Percentiles rank a stretch among this genome's conserved stretches.
Conservation (phyloP, 2,113 vertebrate genomes). For the Mixornis gularis region DNA sequence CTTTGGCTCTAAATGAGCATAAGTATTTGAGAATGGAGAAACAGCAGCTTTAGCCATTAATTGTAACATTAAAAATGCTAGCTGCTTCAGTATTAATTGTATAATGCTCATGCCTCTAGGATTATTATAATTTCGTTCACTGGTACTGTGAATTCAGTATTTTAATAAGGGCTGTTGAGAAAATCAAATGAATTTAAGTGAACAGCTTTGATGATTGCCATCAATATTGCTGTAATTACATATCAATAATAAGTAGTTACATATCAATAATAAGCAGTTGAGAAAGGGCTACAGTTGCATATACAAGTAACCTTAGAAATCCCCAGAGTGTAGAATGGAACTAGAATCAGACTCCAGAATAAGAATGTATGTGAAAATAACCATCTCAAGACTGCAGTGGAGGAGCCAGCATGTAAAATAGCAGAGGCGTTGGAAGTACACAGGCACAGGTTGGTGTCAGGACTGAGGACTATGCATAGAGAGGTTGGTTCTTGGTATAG, state of each 20-base stretch:
- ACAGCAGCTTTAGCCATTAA: background rate
- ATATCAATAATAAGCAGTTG: background rate
- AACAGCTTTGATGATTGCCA: background rate
- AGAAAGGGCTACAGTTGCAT: background rate
- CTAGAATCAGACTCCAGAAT: background rate
- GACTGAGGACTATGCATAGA: background rate
- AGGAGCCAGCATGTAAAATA: background rate
- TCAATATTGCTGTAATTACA: background rate
- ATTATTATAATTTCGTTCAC: background rate
- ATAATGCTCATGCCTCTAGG: background rate
- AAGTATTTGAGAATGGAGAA: background rate
- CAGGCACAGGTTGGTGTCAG: background rate
- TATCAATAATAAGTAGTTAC: background rate
- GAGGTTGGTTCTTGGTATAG: rapidly evolving
- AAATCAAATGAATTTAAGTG: background rate
- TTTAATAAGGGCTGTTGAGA: background rate
- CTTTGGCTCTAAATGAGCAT: background rate
- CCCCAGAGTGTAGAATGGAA: background rate
- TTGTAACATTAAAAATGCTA: background rate
- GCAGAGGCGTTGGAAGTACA: background rate
- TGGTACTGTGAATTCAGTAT: background rate
- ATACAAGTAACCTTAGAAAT: background rate
- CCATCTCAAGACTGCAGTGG: background rate
- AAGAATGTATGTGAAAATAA: background rate
- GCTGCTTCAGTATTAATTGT: background rate